Base-by-base conservation (phyloP, 2,888 invertebrate species). In the Drosophila rubida region DNA sequence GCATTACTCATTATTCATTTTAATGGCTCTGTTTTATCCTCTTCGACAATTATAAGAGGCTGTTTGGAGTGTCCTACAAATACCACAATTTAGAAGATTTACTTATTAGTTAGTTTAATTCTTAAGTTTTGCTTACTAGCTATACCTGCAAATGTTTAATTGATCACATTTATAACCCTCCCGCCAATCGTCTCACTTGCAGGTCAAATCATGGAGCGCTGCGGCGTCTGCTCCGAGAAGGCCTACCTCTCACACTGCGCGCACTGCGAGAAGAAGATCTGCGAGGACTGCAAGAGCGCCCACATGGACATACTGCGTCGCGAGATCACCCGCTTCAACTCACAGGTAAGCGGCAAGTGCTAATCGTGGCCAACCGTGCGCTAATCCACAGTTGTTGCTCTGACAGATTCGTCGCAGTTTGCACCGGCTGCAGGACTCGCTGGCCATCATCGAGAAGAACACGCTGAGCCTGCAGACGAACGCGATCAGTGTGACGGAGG, bases 211-310 rank as follows among this genome's bases (percentile, higher is more conserved):
- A 97, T 97, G 97, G 97, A 97, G 92, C 93, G 97, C 83, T 98
- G 97, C 92, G 96, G 96, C 89, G 97, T 98, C 46, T 97, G 98
- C 93, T 97, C 97, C 58, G 97, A 98, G 92, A 97, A 98, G 92
- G 95, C 97, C 62, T 97, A 97, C 90, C 95, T 97, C 86, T 95
- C 95, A 61, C 93, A 95, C 49, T 99, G 99, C 92, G 95, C 96
- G 23, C 99, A 99, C 92, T 99, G 99, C 93, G 98, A 99, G 90
- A 98, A 98, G 91, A 97, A 98, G 93, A 96, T 99, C 72, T 99
- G 99, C 92, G 95, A 96, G 80, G 98, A 98, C 90, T 99, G 99
- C 93, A 98, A 98, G 92, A 95, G 96, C 62, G 97, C 98, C 11
- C 99, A 99, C 92, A 96, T 98, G 95, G 98, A 99, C 91, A 98